Percentiles rank a stretch among this genome's conserved stretches.
These are phyloP conservation scores for Condylura cristata DNA, from an alignment of 2,113 vertebrate species.

Conservation along the genomic window DNA sequence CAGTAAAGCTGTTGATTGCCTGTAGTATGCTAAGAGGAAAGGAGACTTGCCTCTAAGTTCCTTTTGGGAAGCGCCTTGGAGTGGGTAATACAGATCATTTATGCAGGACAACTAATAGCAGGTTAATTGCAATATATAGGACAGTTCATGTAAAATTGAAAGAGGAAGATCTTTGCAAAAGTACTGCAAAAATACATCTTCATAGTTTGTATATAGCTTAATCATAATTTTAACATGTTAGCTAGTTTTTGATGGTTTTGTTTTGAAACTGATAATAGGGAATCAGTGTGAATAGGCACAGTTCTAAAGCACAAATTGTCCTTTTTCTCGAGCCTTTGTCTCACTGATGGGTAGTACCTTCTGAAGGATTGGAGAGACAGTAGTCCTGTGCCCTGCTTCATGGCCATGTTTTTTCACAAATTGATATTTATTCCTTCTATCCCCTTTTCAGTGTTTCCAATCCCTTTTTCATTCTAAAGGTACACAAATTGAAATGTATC, in stretches of 20 bases:
- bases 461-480: conserved; percentile 44
- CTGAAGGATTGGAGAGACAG: conserved; percentile 43
- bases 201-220: not conserved
- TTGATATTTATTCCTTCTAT: not conserved
- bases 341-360: conserved; percentile 30
- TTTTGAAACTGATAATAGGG: not conserved
- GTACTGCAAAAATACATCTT: not conserved
- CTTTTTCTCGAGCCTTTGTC: not conserved
- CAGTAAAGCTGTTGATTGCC: not conserved
- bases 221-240: not conserved
- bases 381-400: not conserved
- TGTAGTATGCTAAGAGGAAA: not conserved
- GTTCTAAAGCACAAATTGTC: not conserved
- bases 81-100: not conserved
- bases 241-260: conserved; percentile 7
- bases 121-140: not conserved
- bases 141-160: not conserved
- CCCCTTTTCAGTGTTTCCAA: not conserved
- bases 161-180: not conserved
- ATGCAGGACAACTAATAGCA: not conserved
- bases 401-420: conserved; percentile 17
- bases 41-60: not conserved
- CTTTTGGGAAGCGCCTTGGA: not conserved
- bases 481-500: not conserved
- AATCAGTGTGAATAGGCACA: not conserved